Evolutionary conservation across 2,888 invertebrate species (phyloP), one percentile per base, ranked within the genome.

Genomic region (Argynnis bischoffii): DNA sequence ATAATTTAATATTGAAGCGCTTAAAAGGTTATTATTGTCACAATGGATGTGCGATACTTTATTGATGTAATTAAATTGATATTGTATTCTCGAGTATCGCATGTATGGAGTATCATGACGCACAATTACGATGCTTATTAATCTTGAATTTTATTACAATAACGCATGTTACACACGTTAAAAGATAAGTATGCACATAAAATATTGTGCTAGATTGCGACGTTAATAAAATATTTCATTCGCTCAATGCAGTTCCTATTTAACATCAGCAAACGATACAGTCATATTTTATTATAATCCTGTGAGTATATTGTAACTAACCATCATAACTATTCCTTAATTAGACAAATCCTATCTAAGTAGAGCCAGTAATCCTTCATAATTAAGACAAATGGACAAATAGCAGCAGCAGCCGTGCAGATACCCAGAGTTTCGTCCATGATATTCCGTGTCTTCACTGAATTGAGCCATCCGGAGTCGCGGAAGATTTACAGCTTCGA

Each of bases 401-500:
- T 56, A 15, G 48, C n/a, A 26, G 48, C 47, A 48, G 31, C 59
- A 55, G 54, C 55, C 35, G 66, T 35, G 66, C 35, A 53, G 55
- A 64, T 56, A 67, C 60, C 56, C 50, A 13, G 46, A 61, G 51
- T 46, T 18, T 63, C 50, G 56, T 68, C 63, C 54, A 61, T 50
- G 81, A 83, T 83, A 87, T 86, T 85, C 84, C 84, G 78, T 78
- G 81, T 82, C 82, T 83, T 81, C 81, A 80, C 81, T 82, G 88
- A 88, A 92, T 91, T 91, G 90, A 92, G 88, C 83, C 87, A 88
- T 91, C 90, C 83, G 82, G 81, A 81, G 79, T 79, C 78, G 78
- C 77, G 76, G 72, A 78, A 90, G 90, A 91, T 91, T 90, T 88
- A 92, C 87, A 77, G 84, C 85, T 77, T 81, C 84, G 89, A 90